Evolutionary conservation across 2,797 vertebrate genomes (phyloP), one percentile per base, ranked within the genome.

Genomic region (Bucorvus abyssinicus): DNA sequence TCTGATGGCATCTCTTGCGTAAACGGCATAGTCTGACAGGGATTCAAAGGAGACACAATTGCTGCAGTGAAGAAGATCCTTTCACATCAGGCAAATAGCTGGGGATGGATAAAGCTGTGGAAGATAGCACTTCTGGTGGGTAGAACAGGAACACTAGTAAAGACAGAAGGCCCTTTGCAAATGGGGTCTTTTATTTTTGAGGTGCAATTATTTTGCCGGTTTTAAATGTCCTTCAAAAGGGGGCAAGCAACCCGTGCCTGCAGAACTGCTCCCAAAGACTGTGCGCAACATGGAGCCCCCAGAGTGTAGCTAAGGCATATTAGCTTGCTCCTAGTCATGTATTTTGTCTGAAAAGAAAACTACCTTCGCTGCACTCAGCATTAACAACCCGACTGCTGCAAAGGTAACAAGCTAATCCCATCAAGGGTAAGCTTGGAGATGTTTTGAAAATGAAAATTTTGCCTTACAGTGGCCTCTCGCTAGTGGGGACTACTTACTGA

Each of bases 401-500:
- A 76, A 74, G 26, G 23, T 55, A 87, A 30, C 34, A 84, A 73
- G 59, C 68, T 93, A 81, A 68, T 94, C 85, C 82, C 90, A 83
- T 53, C 47, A 50, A 76, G 59, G 74, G 22, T 80, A 95, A 96
- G 56, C 90, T 94, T 8, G 1, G 61, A 92, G 80, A 60, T 85
- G 94, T 84, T 96, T 92, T 61, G 65, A 94, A 97, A 97, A 96
- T 9, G 18, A 61, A 61, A 68, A 85, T 93, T 92, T 79, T 90
- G 84, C 83, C 94, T 96, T 91, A 90, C 65, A 90, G 78, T 49
- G 67, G 82, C 86, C 57, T 93, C 89, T 95, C 59, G 4, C 83
- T 86, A 53, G 36, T 23, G 68, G 59, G 34, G 44, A 79, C 80
- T 90, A 73, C 85, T 93, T 84, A 94, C 38, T 70, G 60, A 84